Conservation (phyloP, 2,113 vertebrate genomes). For the Dasypus novemcinctus region DNA sequence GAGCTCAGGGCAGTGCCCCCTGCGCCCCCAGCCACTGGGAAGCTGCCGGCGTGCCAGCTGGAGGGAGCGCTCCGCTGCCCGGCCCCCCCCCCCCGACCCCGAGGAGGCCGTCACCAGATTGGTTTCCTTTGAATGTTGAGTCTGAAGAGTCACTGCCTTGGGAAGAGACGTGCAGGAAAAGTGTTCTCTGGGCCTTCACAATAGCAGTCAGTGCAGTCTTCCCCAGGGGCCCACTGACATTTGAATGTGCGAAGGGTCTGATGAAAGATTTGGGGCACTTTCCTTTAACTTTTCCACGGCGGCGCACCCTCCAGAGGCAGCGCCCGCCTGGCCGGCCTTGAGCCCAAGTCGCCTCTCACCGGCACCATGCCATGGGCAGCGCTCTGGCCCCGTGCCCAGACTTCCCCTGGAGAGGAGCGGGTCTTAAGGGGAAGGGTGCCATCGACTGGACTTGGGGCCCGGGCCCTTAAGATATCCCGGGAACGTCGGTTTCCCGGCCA, state of each 20-base stretch:
- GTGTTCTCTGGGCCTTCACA: background rate
- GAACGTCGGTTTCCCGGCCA: background rate
- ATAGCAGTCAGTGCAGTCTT: constrained; percentile 49
- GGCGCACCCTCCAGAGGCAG: too few species aligned
- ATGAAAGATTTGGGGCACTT: background rate
- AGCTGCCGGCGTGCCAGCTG: background rate
- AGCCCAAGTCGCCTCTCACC: background rate
- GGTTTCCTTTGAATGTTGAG: constrained; percentile 2
- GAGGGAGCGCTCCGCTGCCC: background rate
- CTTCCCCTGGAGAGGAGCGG: background rate
- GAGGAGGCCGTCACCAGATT: background rate
- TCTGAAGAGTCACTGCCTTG: background rate
- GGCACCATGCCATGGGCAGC: background rate
- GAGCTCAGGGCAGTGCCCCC: background rate
- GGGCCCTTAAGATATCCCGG: background rate
- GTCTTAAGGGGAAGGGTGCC: background rate
- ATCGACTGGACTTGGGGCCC: background rate
- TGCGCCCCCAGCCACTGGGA: background rate
- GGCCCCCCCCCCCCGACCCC: too few species aligned
- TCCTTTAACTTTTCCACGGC: background rate
- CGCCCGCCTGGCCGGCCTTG: background rate
- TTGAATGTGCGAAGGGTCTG: background rate
- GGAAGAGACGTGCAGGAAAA: constrained; percentile 65
- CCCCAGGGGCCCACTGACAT: constrained; percentile 52
- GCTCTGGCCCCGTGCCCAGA: background rate